Percentiles rank a stretch among this genome's conserved stretches.
Conservation (phyloP, 1,140 invertebrate genomes). For the Brachionus rubens region DNA sequence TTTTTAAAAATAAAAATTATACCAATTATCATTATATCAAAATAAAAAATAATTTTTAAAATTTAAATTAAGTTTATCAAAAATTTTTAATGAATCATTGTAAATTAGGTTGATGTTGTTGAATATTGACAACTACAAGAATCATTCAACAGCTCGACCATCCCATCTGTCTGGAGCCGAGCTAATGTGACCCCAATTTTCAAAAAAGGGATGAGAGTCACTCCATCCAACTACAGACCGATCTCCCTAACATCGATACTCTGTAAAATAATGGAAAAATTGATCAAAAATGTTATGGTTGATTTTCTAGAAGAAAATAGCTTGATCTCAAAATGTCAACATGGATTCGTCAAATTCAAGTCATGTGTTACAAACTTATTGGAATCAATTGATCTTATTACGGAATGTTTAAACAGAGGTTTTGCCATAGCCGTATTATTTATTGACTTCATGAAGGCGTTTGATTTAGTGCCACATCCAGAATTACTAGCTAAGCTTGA, state of each 20-base stretch:
- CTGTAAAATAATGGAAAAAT: constrained; percentile 41
- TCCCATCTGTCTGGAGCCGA: background rate
- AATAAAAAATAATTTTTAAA: too few relatives aligned
- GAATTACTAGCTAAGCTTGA: background rate
- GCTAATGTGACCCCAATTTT: constrained; percentile 15
- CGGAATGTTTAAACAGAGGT: background rate
- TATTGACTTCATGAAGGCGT: background rate
- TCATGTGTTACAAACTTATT: background rate
- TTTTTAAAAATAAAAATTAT: too few relatives aligned
- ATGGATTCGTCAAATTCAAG: background rate
- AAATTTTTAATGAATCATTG: too few relatives aligned
- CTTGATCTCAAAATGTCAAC: too few relatives aligned
- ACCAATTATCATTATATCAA: too few relatives aligned
- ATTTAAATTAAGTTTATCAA: too few relatives aligned
- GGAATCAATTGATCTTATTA: background rate
- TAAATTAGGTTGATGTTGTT: too few relatives aligned
- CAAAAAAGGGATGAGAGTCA: background rate
- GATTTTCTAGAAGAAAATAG: background rate
- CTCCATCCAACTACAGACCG: constrained; percentile 37
- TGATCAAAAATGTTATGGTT: background rate
- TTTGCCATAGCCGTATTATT: background rate
- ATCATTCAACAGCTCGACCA: too few relatives aligned
- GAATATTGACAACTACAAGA: too few relatives aligned
- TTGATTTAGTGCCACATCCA: background rate
- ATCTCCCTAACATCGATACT: constrained; percentile 22